Evolutionary conservation across 1,140 invertebrate genomes (phyloP).

Genomic region (Lepidurus apus): DNA sequence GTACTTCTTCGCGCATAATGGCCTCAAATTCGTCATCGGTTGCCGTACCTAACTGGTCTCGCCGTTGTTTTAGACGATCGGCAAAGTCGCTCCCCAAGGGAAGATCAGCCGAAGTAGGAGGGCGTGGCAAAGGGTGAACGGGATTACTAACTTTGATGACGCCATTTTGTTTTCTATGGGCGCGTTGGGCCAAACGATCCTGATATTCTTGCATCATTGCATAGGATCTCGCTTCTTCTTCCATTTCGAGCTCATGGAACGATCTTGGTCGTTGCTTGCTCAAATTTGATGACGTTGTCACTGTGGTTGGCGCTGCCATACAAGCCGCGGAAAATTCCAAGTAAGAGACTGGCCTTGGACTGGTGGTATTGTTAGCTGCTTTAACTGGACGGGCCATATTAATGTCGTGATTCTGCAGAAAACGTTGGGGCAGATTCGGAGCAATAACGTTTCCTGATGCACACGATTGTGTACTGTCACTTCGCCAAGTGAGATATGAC

Average conservation of each 20-base stretch:
- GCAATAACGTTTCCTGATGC: neutral
- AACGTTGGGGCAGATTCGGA: neutral
- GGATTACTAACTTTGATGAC: conserved; percentile 62
- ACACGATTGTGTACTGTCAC: neutral
- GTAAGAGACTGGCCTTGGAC: conserved; percentile 23
- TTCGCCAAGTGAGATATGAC: conserved; percentile 12
- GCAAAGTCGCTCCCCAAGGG: conserved; percentile 6
- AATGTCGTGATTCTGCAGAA: neutral
- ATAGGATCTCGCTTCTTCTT: conserved; percentile 26
- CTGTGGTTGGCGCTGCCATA: neutral
- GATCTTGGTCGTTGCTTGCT: neutral
- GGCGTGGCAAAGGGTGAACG: neutral
- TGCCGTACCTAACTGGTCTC: neutral
- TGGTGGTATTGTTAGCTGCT: conserved; percentile 22
- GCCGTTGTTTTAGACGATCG: conserved; percentile 1
- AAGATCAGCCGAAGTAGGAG: neutral
- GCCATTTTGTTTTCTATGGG: conserved; percentile 67
- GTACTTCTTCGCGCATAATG: conserved; percentile 32
- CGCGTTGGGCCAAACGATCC: conserved; percentile 66
- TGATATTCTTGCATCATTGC: conserved; percentile 75
- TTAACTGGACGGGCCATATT: neutral
- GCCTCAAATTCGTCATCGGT: conserved; percentile 13
- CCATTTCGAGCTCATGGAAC: conserved; percentile 24
- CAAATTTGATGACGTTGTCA: neutral
- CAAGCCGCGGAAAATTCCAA: neutral